Percentiles rank a stretch among this genome's conserved stretches.
phyloP scores from a whole-genome alignment of 1,140 invertebrate species.

The Phymastichus coffea region DNA sequence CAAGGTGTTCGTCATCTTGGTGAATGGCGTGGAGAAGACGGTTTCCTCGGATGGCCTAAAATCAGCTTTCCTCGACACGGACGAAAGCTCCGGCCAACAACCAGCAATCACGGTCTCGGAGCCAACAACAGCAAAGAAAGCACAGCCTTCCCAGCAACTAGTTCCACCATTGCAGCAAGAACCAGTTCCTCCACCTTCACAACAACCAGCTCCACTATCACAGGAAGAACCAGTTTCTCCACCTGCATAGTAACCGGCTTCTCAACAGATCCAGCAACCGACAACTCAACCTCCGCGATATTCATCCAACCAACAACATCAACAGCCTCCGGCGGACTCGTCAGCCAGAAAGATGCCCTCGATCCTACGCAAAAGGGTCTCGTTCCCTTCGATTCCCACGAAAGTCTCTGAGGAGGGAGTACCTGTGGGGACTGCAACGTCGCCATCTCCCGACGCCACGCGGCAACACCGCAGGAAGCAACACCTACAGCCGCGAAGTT shows the following conservation, averaged over 20 bases:
- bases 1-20: background rate
- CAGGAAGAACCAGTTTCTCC: no score
- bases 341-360: background rate
- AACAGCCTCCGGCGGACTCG: background rate
- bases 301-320: no score
- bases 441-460: background rate
- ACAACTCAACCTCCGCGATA: background rate
- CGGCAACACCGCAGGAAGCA: no score
- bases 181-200: no score
- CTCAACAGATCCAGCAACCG: background rate
- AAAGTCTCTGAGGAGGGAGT: background rate
- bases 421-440: background rate
- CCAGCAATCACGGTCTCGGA: background rate
- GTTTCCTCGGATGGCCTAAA: background rate
- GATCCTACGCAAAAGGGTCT: background rate
- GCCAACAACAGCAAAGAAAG: no score
- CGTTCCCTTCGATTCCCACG: background rate
- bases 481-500: no score
- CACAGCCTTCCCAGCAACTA: no score
- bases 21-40: background rate
- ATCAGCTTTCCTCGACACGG: background rate
- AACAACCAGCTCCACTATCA: no score
- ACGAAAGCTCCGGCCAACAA: background rate
- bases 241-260: no score
- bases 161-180: no score